Evolutionary conservation across 2,113 vertebrate genomes (phyloP).

Genomic region (Chauna torquata): DNA sequence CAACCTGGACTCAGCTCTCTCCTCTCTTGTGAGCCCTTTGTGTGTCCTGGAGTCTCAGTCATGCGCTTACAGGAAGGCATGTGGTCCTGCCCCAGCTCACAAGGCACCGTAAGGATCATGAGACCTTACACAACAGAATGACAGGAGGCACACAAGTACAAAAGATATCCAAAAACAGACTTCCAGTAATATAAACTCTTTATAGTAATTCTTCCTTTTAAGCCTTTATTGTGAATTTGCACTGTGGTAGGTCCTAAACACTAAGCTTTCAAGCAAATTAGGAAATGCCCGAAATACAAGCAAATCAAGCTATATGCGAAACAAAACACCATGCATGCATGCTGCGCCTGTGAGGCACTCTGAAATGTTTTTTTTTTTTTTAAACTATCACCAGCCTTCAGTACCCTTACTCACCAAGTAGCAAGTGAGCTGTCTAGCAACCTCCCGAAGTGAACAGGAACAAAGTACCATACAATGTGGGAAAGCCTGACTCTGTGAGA

Average conservation of each 20-base stretch:
- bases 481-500: neutral
- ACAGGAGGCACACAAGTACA: neutral
- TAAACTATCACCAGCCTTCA: neutral
- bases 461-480: neutral
- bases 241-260: neutral
- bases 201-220: neutral
- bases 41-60: neutral
- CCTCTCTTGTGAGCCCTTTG: neutral
- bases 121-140: neutral
- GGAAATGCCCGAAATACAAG: neutral
- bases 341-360: neutral
- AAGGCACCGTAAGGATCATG: neutral
- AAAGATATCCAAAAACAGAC: neutral
- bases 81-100: fast-evolving
- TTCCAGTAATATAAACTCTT: neutral
- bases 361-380: no score
- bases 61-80: neutral
- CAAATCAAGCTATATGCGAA: neutral
- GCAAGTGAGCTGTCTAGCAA: neutral
- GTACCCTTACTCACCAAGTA: neutral
- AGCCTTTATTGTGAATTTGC: neutral
- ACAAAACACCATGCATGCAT: fast-evolving
- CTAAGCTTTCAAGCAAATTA: neutral
- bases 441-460: neutral
- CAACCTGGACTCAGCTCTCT: neutral